Base-by-base conservation (phyloP, 2,888 invertebrate species). In the Ormyrus labotus region DNA sequence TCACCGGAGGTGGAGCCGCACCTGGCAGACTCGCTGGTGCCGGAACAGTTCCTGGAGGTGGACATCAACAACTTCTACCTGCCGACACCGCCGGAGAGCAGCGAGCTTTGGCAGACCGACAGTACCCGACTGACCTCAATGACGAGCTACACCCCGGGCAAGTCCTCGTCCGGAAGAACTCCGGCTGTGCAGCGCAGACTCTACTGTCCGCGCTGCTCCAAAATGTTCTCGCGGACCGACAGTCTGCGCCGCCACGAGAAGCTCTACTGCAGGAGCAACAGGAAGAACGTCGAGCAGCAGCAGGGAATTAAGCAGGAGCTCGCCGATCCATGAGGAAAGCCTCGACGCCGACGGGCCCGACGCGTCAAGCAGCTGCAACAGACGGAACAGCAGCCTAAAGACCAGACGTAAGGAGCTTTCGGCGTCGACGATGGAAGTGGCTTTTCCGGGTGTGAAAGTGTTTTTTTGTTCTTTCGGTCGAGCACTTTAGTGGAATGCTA, bases 241-340 rank as follows among this genome's bases (percentile, higher is more conserved):
- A 89, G 88, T 67, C 83, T 89, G 10, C 85, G 86, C 51, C 86
- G 89, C 64, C 89, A 89, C 83, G 86, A 87, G 81, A 89, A 88
- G 83, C 83, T 84, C 19, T 89, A 88, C 80, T 89, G 88, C 74
- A 84, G 83, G 70, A 86, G 84, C 50, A 87, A 85, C 50, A 81
- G 65, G 4, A 74, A 65, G 82, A 78, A 2, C 58, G 71, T 3
- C 67, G 78, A 63, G 6, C 63, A 45, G 7, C 53, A 63, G 19
- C 72, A 34, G 34, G 34, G 34, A 0, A 34, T 34, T 34, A 34
- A 34, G 8, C 67, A 53, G 63, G 55, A n/a, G 11, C 70, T 34
- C 34, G 34, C 34, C 34, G 34, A 34, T 34, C 34, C 34, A 34
- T 34, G 34, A 34, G 34, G 34, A 34, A 34, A 53, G 34, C 9